Evolutionary conservation across 2,113 vertebrate genomes (phyloP), one percentile per base, ranked within the genome.

Genomic region (Nibea coibor): DNA sequence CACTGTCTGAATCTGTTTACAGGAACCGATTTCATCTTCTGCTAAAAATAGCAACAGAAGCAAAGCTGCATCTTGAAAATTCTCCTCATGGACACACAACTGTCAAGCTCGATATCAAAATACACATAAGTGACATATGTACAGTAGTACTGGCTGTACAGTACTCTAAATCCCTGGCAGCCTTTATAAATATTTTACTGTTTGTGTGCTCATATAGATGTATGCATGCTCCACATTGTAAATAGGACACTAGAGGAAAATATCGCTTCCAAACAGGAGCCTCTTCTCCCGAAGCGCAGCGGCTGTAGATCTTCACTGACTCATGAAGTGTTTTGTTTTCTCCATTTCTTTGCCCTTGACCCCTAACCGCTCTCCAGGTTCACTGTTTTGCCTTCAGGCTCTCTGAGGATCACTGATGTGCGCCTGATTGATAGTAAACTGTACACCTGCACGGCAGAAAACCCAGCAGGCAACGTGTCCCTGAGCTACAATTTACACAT

Each of bases 401-500:
- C 97, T 65, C 95, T 99, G 67, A 94, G 17, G 59, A 95, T 99
- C 93, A 83, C 91, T 0, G 81, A 96, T 84, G 92, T 94, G 59
- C 95, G 90, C 77, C 92, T 93, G 76, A 91, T 72, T 2, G 97
- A 98, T 87, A 93, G 84, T 0, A 96, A 96, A 81, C 89, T 92
- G 7, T 99, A 98, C 63, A 94, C 93, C 81, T 99, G 97, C 92
- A 94, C 89, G 0, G 97, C 96, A 47, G 93, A 88, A 0, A 99
- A 97, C 73, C 81, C 95, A 0, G 97, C 95, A 0, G 97, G 97
- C 9, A 97, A 92, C 0, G 2, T 93, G 58, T 95, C 96, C 0
- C 89, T 93, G 17, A 94, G 66, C 93, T 97, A 97, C 88, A 84
- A 77, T 91, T 94, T 99, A 72, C 87, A 87, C 0, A 90, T 98